These are phyloP conservation scores for Seira sanloemensis DNA, from an alignment of 2,888 invertebrate species.

Conservation along the genomic window DNA sequence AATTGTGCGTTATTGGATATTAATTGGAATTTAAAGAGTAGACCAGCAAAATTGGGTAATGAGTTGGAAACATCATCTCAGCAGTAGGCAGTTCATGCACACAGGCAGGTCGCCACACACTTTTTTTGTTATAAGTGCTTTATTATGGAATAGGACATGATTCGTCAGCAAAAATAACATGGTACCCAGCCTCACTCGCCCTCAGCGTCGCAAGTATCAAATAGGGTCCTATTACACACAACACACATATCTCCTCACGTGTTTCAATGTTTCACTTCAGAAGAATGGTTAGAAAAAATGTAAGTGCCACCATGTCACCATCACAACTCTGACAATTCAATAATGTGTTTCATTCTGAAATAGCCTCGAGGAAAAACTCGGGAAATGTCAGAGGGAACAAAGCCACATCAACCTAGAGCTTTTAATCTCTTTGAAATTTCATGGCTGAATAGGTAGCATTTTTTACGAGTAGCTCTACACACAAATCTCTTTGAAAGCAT, in stretches of 20 bases:
- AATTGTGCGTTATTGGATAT: too few species aligned
- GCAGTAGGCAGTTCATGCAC: slow-evolving; percentile 25
- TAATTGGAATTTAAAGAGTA: slow-evolving; percentile 49
- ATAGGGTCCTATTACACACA: too few species aligned
- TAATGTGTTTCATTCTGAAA: too few species aligned
- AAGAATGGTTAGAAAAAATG: background rate
- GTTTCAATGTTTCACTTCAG: background rate
- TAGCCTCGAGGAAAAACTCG: background rate
- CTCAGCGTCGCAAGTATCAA: too few species aligned
- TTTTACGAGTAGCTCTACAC: background rate
- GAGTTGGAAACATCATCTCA: slow-evolving; percentile 51
- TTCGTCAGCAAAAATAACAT: too few species aligned
- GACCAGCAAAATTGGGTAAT: slow-evolving; percentile 50
- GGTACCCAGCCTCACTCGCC: too few species aligned
- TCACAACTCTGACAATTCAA: background rate
- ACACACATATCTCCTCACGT: too few species aligned
- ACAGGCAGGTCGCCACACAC: background rate
- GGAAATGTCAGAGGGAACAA: background rate
- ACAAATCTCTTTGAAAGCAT: too few species aligned
- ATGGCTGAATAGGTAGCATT: background rate
- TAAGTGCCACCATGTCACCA: background rate
- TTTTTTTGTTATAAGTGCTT: too few species aligned
- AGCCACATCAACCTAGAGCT: background rate
- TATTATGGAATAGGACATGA: too few species aligned
- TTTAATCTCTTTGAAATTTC: background rate